phyloP scores from a whole-genome alignment of 2,888 invertebrate species.

The Quadroppia sp. region DNA sequence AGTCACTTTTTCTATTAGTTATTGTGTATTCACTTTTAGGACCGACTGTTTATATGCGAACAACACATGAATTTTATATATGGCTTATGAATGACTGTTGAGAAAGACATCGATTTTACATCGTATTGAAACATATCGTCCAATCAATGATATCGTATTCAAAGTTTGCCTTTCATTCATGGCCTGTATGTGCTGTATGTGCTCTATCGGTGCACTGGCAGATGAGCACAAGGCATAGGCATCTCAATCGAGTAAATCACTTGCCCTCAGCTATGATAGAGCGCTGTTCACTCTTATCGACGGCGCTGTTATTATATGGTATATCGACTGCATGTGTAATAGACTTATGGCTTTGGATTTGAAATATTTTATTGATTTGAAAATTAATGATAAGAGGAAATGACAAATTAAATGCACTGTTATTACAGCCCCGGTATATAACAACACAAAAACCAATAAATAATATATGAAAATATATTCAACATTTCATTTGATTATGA shows the following conservation, averaged over 20 bases:
- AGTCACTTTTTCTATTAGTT: too few relatives aligned
- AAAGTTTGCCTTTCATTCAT: background rate
- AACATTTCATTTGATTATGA: background rate
- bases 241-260: constrained; percentile 35
- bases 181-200: background rate
- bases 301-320: background rate
- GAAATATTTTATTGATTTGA: constrained; percentile 25
- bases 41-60: too few relatives aligned
- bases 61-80: background rate
- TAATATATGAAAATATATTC: background rate
- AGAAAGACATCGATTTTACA: constrained; percentile 33
- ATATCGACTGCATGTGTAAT: background rate
- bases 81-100: background rate
- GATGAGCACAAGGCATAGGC: background rate
- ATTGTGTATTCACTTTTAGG: too few relatives aligned
- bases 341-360: constrained; percentile 15
- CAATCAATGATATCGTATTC: background rate
- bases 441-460: constrained; percentile 8
- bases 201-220: background rate
- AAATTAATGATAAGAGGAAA: constrained; percentile 26
- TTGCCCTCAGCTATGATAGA: constrained; percentile 32
- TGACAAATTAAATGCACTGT: constrained; percentile 27
- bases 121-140: constrained; percentile 27
- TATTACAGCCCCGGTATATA: too few relatives aligned
- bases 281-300: constrained; percentile 9